These are phyloP conservation scores for Micrasema minimum DNA, from an alignment of 1,140 invertebrate species.

Conservation along the genomic window DNA sequence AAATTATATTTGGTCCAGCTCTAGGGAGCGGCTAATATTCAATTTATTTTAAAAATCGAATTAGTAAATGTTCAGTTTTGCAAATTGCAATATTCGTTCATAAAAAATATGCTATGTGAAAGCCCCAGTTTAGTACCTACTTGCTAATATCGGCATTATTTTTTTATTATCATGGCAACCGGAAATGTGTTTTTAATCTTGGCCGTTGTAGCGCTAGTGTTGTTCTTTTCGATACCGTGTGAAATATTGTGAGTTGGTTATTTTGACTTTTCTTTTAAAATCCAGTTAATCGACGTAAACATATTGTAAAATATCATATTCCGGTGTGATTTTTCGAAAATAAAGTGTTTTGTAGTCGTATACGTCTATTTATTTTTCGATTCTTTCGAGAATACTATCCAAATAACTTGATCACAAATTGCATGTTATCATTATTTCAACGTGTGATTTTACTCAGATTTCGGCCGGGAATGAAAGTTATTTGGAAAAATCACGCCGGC, in stretches of 20 bases:
- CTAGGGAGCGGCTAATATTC: no score
- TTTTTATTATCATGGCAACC: constrained; percentile 34
- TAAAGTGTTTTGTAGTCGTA: neutral
- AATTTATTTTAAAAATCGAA: no score
- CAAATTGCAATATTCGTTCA: no score
- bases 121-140: no score
- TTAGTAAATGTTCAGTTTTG: no score
- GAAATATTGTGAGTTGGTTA: constrained; percentile 40
- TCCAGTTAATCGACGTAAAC: constrained; percentile 26
- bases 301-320: constrained; percentile 23
- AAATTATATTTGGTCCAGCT: no score
- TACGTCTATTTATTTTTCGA: constrained; percentile 2
- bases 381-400: constrained; percentile 1
- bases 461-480: neutral
- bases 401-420: constrained; percentile 10
- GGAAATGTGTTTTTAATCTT: constrained; percentile 5
- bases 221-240: constrained; percentile 37
- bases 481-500: neutral
- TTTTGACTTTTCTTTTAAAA: constrained; percentile 33
- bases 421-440: constrained; percentile 18
- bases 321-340: neutral
- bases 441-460: constrained; percentile 6
- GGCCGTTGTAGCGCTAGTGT: constrained; percentile 24
- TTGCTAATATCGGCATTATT: no score
- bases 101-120: no score